A percentile compares a stretch with the other conserved stretches of the same genome.
These are phyloP conservation scores for Ophioderma brevispina DNA, from an alignment of 35 echinoderm and acorn worm genomes.

Conservation along the genomic window DNA sequence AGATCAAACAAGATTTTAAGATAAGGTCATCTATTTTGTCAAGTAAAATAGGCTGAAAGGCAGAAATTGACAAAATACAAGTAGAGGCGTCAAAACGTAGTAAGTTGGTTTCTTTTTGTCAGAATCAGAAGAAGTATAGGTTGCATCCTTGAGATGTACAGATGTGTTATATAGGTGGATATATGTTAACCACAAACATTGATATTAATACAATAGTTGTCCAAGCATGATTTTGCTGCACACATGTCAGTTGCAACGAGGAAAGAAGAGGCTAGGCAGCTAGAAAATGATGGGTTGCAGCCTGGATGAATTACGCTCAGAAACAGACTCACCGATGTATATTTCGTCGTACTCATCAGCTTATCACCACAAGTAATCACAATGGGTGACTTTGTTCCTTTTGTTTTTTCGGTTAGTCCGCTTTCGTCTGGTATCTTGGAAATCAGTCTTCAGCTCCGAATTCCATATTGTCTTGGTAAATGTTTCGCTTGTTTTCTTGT, in stretches of 20 bases:
- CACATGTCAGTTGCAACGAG: neutral
- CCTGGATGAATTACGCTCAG: neutral
- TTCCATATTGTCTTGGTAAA: too few relatives aligned
- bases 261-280: neutral
- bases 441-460: neutral
- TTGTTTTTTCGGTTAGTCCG: neutral
- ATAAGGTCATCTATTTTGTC: too few relatives aligned
- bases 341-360: neutral
- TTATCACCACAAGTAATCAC: neutral
- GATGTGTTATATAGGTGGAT: neutral
- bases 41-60: too few relatives aligned
- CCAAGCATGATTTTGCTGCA: neutral
- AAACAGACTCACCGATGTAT: neutral
- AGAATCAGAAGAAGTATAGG: neutral
- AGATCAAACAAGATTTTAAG: too few relatives aligned
- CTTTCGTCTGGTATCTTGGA: neutral
- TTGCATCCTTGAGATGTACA: neutral
- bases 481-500: too few relatives aligned
- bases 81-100: too few relatives aligned
- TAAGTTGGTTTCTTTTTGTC: too few relatives aligned
- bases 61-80: too few relatives aligned
- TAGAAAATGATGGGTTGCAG: neutral
- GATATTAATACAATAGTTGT: neutral
- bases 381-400: neutral
- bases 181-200: neutral